Evolutionary conservation across 2,113 vertebrate species (phyloP), one percentile per base, ranked within the genome.

Genomic region (Ctenodactylus gundi): DNA sequence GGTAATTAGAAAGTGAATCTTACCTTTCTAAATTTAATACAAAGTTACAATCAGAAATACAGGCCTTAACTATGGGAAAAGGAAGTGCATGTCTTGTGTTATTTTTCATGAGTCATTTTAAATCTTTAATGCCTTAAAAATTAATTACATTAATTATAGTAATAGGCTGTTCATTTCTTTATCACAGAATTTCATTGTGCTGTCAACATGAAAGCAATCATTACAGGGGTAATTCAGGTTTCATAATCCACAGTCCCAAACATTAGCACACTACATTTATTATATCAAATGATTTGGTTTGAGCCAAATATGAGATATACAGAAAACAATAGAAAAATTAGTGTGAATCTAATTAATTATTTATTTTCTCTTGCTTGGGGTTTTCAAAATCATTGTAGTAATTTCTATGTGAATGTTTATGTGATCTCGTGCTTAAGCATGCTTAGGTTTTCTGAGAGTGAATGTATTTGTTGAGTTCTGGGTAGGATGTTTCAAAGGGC

Each of bases 141-240:
- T 91, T 95, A 96, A 96, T 97, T 97, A 84, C 41, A 88, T 93
- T 93, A 95, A 94, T 94, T 85, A 96, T 62, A 88, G 60, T 60
- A 92, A 92, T 65, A 65, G 88, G 64, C 68, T 80, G n/a, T 96
- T 96, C 39, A 93, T 91, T 96, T 95, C 23, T 85, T 93, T 72
- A 70, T 29, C 65, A n/a, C 29, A 55, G 73, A 34, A 58, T 65
- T 94, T 41, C 51, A 91, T 31, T 85, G 85, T 34, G 18, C 68
- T 92, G 49, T 88, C 62, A 89, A 93, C 41, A 88, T 6, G 77
- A 92, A 88, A 89, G 93, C 34, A 96, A 64, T 57, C 34, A 91
- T 86, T 65, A 92, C 18, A 77, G 51, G 1, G 78, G 39, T 53
- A 88, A 92, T 91, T 92, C 58, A 85, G 62, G 41, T 83, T 90